Evolutionary conservation across 2,797 vertebrate genomes (phyloP).

Genomic region (Parambassis ranga): DNA sequence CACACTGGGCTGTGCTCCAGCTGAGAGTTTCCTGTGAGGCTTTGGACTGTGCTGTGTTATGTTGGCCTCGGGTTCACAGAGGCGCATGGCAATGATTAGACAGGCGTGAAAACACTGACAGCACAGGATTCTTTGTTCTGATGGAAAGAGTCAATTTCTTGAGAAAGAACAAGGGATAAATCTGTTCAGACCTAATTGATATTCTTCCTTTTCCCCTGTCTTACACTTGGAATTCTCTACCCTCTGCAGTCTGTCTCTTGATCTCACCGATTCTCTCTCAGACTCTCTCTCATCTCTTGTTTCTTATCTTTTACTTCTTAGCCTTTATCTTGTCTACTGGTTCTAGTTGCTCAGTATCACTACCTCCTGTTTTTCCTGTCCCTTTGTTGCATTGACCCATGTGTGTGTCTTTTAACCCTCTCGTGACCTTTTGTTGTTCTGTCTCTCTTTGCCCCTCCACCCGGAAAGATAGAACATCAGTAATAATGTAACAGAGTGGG

Average conservation of each 20-base stretch:
- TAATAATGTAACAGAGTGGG: not conserved
- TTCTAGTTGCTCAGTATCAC: not conserved
- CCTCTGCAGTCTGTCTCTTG: not conserved
- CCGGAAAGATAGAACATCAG: not conserved
- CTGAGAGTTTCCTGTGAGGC: not conserved
- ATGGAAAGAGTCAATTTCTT: not conserved
- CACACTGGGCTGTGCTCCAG: not conserved
- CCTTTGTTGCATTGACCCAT: too few species aligned
- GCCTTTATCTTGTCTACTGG: not conserved
- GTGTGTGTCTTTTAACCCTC: slow-evolving; percentile 5
- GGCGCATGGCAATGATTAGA: not conserved
- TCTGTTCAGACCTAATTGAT: not conserved
- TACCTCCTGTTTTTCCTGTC: not conserved
- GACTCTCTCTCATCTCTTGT: not conserved
- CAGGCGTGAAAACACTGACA: too few species aligned
- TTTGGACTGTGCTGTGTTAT: not conserved
- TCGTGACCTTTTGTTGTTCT: not conserved
- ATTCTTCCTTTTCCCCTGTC: not conserved
- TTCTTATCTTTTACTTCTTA: not conserved
- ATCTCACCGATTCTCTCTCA: not conserved
- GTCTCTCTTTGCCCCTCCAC: not conserved
- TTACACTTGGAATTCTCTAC: not conserved
- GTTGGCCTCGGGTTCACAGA: not conserved
- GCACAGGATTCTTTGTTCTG: too few species aligned
- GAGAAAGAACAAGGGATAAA: not conserved